phyloP scores from a whole-genome alignment of 1,140 invertebrate species.

The Brachionus rotundiformis region DNA sequence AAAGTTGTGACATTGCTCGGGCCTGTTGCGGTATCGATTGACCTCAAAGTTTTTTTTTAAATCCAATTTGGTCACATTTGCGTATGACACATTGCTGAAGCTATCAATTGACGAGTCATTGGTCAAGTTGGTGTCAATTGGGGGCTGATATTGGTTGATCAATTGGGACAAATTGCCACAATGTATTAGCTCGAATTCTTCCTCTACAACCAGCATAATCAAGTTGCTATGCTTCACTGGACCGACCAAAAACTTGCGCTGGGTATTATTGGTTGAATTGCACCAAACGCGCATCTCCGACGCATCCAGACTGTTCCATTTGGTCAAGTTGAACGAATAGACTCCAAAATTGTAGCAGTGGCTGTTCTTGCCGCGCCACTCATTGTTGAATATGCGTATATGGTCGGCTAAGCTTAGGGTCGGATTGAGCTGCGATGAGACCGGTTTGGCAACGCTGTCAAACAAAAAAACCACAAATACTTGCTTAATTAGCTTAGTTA shows the following conservation, averaged over 20 bases:
- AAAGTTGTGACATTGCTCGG: conserved; percentile 38
- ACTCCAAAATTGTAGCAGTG: conserved; percentile 49
- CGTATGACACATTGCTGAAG: neutral
- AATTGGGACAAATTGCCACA: conserved; percentile 34
- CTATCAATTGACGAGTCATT: neutral
- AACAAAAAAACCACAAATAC: neutral
- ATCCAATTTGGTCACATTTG: neutral
- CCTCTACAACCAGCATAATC: conserved; percentile 41
- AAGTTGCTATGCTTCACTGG: conserved; percentile 43
- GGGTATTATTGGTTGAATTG: conserved; percentile 12
- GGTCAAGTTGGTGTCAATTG: neutral
- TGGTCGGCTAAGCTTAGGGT: conserved; percentile 19
- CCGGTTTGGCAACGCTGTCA: neutral
- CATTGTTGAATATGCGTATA: conserved; percentile 43
- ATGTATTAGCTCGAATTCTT: conserved; percentile 36
- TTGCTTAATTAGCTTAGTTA: neutral
- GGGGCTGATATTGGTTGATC: neutral
- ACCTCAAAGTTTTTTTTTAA: neutral
- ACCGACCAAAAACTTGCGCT: neutral
- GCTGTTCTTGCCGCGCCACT: conserved; percentile 42
- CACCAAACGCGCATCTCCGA: conserved; percentile 25
- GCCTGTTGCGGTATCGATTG: conserved; percentile 37
- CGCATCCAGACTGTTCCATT: conserved; percentile 39
- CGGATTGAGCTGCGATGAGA: neutral
- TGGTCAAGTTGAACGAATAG: conserved; percentile 48